Base-by-base conservation (phyloP, 2,797 vertebrate species). In the Peromyscus eremicus region DNA sequence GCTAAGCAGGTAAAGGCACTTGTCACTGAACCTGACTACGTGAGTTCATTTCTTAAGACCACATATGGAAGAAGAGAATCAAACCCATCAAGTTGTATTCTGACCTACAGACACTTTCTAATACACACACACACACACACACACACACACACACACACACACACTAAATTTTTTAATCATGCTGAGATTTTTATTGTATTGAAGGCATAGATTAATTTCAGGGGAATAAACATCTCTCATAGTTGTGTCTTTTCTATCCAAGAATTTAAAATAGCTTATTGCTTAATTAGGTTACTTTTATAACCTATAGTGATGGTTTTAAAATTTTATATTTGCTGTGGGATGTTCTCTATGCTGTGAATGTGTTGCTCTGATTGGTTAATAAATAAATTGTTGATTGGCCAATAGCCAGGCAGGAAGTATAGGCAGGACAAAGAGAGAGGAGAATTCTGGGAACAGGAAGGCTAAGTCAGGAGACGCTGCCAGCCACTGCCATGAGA, bases 181-280 rank as follows among this genome's bases (percentile, higher is more conserved):
- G 49, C 21, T 91, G 70, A 46, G 77, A 68, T 23, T 11, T 37
- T 14, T 37, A 37, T 73, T 70, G 8, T 52, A 46, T 57, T 81
- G 34, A 86, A 64, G 25, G 55, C 40, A 91, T 55, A 55, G 19
- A 66, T 81, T 91, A 19, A 55, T 92, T 92, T 85, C 55, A 91
- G 64, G n/a, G 12, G 37, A 77, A 66, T 34, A 21, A 40, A 81
- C 37, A 64, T 82, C 55, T 82, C 52, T 82, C 32, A 66, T 49
- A 82, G n/a, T 83, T 90, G 62, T 77, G 25, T 86, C 52, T 91
- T 73, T 91, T 88, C 52, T 82, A 29, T 85, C 66, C 73, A 81
- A 80, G 68, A 82, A 75, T 23, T 81, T 68, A 27, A 62, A 37
- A 32, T 27, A 55, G 11, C 34, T 76, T 83, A 76, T 76, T 71